Evolutionary conservation across 2,113 vertebrate species (phyloP), one percentile per base, ranked within the genome.

Genomic region (Gymnobelideus leadbeateri): DNA sequence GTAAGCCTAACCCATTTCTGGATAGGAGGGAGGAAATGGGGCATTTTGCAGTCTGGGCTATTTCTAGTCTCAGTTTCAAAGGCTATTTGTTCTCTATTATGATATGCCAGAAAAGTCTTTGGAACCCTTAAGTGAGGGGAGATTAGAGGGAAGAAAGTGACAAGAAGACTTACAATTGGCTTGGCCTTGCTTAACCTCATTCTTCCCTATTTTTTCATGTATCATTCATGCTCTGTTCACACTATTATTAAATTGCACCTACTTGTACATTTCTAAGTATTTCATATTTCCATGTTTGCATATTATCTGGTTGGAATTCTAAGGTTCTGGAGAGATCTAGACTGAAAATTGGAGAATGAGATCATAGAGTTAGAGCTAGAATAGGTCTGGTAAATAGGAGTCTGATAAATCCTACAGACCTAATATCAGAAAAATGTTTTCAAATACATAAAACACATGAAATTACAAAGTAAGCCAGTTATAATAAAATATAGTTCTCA

Each of bases 211-310:
- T 92, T 92, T 94, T 77, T 21, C 54, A 84, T 95, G 92, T 91
- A 51, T 47, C 12, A 19, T 57, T 51, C 46, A 12, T 77, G 37
- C 16, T 84, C 68, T 43, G 68, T 84, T 84, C 92, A 28, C 0
- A 26, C 47, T 90, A 11, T 31, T 31, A 28, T 95, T 94, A 28
- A 47, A 96, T 93, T 92, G 7, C 93, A 24, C 23, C 68, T 50
- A 31, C 31, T 68, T 95, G n/a, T 77, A 55, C 93, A 95, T 96
- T 90, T 94, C 55, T n/a, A 89, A 94, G 28, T 53, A 94, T 54
- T 51, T 97, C 53, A n/a, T 57, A 26, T 51, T 91, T 14, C n/a
- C 68, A 28, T 95, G 50, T 68, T 94, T 25, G 50, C 25, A 11
- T n/a, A 25, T 91, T 90, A 12, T 84, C 68, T 84, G 19, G 37